Evolutionary conservation across 2,888 invertebrate genomes (phyloP).

Genomic region (Priapulus caudatus): DNA sequence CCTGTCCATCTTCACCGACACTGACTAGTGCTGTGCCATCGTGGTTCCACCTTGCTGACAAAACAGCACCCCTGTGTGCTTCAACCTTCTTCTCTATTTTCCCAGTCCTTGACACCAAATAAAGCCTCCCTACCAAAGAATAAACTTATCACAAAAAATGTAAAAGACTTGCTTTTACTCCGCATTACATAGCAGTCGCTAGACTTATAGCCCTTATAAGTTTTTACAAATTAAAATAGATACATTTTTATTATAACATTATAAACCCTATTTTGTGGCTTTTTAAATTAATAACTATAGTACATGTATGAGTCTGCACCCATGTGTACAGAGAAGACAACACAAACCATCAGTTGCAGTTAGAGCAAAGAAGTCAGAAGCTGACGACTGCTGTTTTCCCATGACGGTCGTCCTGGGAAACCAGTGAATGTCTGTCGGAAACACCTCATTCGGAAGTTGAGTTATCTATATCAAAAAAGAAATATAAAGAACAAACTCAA

Average conservation of each 20-base stretch:
- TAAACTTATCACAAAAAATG: too few relatives aligned
- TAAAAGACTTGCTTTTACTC: too few relatives aligned
- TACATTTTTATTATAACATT: too few relatives aligned
- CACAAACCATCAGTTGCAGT: constrained; percentile 70
- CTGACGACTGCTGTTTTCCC: constrained; percentile 2
- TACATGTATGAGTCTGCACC: too few relatives aligned
- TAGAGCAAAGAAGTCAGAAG: constrained; percentile 64
- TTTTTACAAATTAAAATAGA: too few relatives aligned
- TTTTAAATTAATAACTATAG: too few relatives aligned
- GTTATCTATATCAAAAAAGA: constrained; percentile 50
- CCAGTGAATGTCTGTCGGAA: constrained; percentile 81
- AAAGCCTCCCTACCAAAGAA: constrained; percentile 53
- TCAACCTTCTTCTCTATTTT: constrained; percentile 82
- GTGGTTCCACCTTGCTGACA: constrained; percentile 80
- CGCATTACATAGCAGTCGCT: too few relatives aligned
- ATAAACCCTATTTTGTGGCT: too few relatives aligned
- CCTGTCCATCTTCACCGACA: constrained; percentile 91
- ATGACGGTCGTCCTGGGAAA: constrained; percentile 50
- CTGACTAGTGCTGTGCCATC: constrained; percentile 90
- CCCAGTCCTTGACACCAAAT: constrained; percentile 74
- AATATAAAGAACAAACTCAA: too few relatives aligned
- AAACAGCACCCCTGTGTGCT: constrained; percentile 78
- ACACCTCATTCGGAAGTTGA: constrained; percentile 67
- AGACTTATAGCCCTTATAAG: too few relatives aligned
- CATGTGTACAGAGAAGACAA: too few relatives aligned